phyloP scores from a whole-genome alignment of 2,888 invertebrate species.

The Tryphoninae sp. region DNA sequence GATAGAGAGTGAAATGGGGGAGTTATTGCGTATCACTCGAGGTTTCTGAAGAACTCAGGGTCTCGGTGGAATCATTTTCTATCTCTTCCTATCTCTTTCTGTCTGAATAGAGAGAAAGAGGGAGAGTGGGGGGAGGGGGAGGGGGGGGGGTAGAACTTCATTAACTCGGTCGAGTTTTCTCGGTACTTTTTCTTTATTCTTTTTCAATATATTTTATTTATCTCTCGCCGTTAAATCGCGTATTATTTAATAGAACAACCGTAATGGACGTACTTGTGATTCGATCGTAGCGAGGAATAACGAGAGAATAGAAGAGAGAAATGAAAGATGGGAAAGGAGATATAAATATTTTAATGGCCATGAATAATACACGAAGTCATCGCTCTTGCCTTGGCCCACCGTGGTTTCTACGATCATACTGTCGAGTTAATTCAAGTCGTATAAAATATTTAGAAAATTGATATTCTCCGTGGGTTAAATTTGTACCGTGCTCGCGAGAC shows the following conservation, averaged over 20 bases:
- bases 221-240: neutral
- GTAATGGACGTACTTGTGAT: neutral
- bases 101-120: neutral
- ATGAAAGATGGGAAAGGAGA: slow-evolving; percentile 1
- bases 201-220: neutral
- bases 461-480: too few species aligned
- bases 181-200: neutral
- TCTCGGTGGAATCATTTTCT: slow-evolving; percentile 45
- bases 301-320: neutral
- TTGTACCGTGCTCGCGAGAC: too few species aligned
- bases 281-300: too few species aligned
- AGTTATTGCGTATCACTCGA: slow-evolving; percentile 55
- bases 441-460: too few species aligned
- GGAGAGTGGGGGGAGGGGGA: too few species aligned
- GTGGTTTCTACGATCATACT: neutral
- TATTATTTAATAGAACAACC: slow-evolving; percentile 4
- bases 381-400: neutral
- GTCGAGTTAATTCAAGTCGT: too few species aligned
- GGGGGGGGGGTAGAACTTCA: too few species aligned
- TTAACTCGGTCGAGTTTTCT: neutral
- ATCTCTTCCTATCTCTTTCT: neutral
- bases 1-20: slow-evolving; percentile 46
- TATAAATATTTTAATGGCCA: slow-evolving; percentile 13
- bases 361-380: slow-evolving; percentile 8
- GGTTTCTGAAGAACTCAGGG: slow-evolving; percentile 51